Evolutionary conservation across 1,140 invertebrate genomes (phyloP).

Genomic region (Procambarus clarkii): DNA sequence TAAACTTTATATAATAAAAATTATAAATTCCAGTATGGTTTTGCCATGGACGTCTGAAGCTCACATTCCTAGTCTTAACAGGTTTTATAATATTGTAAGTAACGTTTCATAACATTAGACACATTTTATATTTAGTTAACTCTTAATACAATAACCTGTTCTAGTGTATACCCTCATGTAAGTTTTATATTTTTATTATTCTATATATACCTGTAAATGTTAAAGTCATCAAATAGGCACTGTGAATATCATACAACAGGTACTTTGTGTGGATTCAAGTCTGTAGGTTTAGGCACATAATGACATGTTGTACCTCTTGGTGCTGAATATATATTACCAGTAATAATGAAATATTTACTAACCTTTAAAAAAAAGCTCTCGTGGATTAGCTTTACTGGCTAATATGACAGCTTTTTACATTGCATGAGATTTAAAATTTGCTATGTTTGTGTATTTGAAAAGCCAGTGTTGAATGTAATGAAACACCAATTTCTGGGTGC

Average conservation of each 20-base stretch:
- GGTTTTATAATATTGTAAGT: slow-evolving; percentile 48
- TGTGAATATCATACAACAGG: background rate
- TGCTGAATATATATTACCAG: slow-evolving; percentile 49
- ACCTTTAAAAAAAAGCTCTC: background rate
- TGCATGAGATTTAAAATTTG: no score
- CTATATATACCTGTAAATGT: slow-evolving; percentile 25
- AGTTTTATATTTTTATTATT: slow-evolving; percentile 58
- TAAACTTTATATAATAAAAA: background rate
- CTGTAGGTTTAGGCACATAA: slow-evolving; percentile 40
- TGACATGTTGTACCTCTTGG: slow-evolving; percentile 54
- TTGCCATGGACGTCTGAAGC: slow-evolving; percentile 30
- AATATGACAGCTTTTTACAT: no score
- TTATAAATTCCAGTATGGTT: slow-evolving; percentile 12
- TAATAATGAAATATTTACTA: slow-evolving; percentile 1
- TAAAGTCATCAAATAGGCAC: slow-evolving; percentile 2
- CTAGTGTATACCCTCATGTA: background rate
- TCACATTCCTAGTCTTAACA: slow-evolving; percentile 57
- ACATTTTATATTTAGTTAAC: slow-evolving; percentile 26
- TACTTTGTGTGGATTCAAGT: background rate
- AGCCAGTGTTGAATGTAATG: no score
- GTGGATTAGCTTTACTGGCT: no score
- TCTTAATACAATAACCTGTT: slow-evolving; percentile 44
- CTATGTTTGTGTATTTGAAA: no score
- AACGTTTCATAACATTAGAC: slow-evolving; percentile 27
- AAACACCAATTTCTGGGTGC: no score